A percentile compares a stretch with the other conserved stretches of the same genome.
Evolutionary conservation across 2,113 vertebrate species (phyloP).

Genomic region (Eupsittula cactorum): DNA sequence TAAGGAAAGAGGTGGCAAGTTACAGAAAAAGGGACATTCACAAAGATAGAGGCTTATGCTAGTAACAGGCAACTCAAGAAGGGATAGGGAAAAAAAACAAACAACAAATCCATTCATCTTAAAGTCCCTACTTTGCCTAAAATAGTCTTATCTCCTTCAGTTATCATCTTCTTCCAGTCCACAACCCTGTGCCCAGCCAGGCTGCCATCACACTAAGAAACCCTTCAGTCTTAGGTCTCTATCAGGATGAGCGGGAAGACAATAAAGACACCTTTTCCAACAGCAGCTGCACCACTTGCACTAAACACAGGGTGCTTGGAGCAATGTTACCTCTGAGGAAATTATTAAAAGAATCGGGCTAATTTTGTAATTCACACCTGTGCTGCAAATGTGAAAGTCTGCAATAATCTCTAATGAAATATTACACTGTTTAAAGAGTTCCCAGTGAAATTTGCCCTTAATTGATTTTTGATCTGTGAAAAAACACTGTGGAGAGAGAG

Average conservation of each 20-base stretch:
- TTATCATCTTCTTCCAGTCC: background rate
- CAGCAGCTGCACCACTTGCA: constrained; percentile 23
- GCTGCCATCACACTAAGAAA: background rate
- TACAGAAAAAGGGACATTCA: accelerated
- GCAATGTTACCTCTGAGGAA: constrained; percentile 41
- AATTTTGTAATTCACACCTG: constrained; percentile 79
- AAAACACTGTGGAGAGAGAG: constrained; percentile 64
- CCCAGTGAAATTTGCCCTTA: constrained; percentile 74
- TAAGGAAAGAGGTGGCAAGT: background rate
- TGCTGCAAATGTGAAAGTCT: constrained; percentile 67
- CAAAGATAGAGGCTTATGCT: background rate
- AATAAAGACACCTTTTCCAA: background rate
- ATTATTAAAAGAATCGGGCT: constrained; percentile 64
- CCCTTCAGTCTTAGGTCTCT: background rate
- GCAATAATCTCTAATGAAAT: constrained; percentile 77
- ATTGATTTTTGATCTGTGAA: constrained; percentile 80
- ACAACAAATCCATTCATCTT: background rate
- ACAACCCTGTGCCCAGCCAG: background rate
- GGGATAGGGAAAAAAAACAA: background rate
- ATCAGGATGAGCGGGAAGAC: background rate
- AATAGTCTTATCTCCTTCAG: background rate
- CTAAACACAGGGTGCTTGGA: constrained; percentile 4
- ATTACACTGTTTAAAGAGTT: constrained; percentile 78
- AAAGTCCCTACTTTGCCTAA: background rate
- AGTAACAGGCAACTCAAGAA: background rate